Evolutionary conservation across 2,888 invertebrate genomes (phyloP), one percentile per base, ranked within the genome.

Genomic region (Heliconius cydno): DNA sequence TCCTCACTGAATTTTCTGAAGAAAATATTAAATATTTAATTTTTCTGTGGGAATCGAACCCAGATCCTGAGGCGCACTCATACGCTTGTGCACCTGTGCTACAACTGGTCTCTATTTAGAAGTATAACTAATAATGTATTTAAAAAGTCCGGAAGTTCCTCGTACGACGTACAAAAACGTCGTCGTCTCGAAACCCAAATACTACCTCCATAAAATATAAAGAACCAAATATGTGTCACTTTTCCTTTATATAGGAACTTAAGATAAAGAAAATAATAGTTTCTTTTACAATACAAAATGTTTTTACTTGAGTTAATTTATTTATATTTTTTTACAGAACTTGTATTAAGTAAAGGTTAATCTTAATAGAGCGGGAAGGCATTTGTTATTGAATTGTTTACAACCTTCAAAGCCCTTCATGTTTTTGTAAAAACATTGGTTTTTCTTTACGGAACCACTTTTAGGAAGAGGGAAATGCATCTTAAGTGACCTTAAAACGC

Each of bases 341-440:
- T 57, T 9, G 57, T 34, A 34, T 73, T 60, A 38, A 25, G 19
- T 60, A 79, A 79, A 81, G 78, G 77, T 73, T 78, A 76, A 41
- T 76, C 77, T 77, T 78, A 38, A 83, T 77, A 82, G 82, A 85
- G 85, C 83, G 84, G 88, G 90, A 91, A 90, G 83, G 81, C 84
- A 85, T 86, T 85, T 70, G 79, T 79, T 81, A 72, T 81, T 85
- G 85, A 79, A 85, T 89, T 91, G 88, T 86, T 86, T 90, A 91
- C 89, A 81, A 86, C 84, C 84, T 88, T 85, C 87, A 85, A 85
- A 85, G 89, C 89, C 90, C 89, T 91, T 90, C 80, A 81, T 83
- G 81, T 84, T 83, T 86, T 86, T 85, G 30, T 65, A 25, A 57
- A 73, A 38, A 76, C 81, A 83, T 76, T 85, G n/a, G 87, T 90